Evolutionary conservation across 2,113 vertebrate species (phyloP).

Genomic region (Symphodus melops): DNA sequence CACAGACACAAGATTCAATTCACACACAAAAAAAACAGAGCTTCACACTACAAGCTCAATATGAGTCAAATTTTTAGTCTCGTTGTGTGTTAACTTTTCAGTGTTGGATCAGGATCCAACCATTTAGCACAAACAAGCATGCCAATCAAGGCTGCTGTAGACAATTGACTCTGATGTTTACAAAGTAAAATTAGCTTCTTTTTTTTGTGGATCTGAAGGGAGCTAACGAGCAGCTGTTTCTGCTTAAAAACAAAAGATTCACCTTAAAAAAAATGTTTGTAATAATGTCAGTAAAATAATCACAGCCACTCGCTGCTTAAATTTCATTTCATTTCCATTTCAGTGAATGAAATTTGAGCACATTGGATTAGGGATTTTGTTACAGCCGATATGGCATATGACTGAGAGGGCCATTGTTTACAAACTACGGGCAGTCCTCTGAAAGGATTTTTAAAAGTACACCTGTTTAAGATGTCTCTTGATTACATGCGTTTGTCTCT

Average conservation of each 20-base stretch:
- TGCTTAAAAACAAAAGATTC: background rate
- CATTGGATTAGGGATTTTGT: background rate
- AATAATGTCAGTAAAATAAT: background rate
- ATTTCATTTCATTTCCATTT: too few species aligned
- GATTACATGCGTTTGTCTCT: conserved; percentile 4
- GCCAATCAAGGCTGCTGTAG: background rate
- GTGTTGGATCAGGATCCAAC: background rate
- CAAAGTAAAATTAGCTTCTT: background rate
- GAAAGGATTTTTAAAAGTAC: too few species aligned
- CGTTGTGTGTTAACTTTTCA: background rate
- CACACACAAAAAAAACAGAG: too few species aligned
- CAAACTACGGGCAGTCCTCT: background rate
- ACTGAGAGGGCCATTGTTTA: background rate
- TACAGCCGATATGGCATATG: background rate
- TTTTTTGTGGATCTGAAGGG: background rate
- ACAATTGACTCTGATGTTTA: too few species aligned
- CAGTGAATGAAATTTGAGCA: too few species aligned
- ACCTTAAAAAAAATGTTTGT: background rate
- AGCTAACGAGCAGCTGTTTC: too few species aligned
- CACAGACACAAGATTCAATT: too few species aligned
- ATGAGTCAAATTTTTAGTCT: background rate
- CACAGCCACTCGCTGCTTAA: too few species aligned
- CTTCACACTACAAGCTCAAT: too few species aligned
- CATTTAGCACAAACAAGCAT: background rate
- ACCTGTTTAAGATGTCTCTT: too few species aligned